Evolutionary conservation across 2,888 invertebrate genomes (phyloP).

Genomic region (Plagiodera versicolora): DNA sequence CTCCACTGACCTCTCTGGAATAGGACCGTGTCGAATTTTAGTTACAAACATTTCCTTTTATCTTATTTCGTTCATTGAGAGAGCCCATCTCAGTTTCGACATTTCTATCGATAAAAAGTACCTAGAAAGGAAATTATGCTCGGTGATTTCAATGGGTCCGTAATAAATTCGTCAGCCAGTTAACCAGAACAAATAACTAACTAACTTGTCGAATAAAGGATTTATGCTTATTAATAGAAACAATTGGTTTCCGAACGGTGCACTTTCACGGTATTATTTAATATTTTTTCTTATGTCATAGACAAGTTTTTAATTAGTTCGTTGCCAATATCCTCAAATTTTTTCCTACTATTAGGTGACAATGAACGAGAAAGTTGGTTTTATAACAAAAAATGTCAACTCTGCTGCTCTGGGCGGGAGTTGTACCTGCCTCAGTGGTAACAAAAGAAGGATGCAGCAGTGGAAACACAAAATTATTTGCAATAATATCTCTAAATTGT

Average conservation of each 20-base stretch:
- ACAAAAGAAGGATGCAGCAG: too few relatives aligned
- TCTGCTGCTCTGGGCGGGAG: too few relatives aligned
- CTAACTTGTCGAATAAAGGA: constrained; percentile 33
- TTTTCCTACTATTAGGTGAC: neutral
- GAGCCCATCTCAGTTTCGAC: neutral
- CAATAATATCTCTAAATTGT: too few relatives aligned
- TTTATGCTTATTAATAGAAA: constrained; percentile 40
- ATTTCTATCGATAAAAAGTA: neutral
- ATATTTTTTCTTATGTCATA: constrained; percentile 16
- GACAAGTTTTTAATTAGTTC: neutral
- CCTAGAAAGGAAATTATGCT: neutral
- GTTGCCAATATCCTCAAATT: neutral
- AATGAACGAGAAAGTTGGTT: neutral
- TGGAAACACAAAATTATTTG: too few relatives aligned
- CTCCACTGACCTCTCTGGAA: constrained; percentile 23
- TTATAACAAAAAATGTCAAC: too few relatives aligned
- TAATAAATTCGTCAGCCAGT: constrained; percentile 39
- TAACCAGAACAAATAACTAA: constrained; percentile 36
- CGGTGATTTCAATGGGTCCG: constrained; percentile 19
- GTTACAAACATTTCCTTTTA: constrained; percentile 18
- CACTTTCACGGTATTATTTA: constrained; percentile 21
- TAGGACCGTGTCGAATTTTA: constrained; percentile 24
- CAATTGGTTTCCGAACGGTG: constrained; percentile 26
- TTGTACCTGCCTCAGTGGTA: too few relatives aligned
- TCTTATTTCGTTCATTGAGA: neutral